A percentile compares a stretch with the other conserved stretches of the same genome.
phyloP scores from a whole-genome alignment of 2,113 vertebrate species.

The Nothobranchius kuhntae region DNA sequence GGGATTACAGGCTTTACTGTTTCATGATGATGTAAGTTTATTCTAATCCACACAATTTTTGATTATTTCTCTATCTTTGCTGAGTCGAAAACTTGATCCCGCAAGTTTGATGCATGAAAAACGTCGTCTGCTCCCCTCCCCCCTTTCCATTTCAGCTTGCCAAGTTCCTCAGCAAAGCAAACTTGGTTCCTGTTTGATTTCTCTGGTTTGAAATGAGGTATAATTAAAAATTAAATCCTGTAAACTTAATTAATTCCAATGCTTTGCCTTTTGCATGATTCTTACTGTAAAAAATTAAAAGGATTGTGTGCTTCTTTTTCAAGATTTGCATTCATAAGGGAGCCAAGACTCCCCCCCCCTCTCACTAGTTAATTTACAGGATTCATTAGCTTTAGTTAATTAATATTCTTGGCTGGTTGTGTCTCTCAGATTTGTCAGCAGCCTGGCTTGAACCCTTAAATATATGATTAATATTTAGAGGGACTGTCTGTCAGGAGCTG shows the following conservation, averaged over 20 bases:
- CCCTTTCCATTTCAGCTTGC: not conserved
- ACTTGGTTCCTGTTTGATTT: conserved; percentile 34
- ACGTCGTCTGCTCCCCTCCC: not conserved
- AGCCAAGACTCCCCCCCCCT: not conserved
- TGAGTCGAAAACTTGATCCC: conserved; percentile 26
- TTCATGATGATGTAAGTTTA: conserved; percentile 47
- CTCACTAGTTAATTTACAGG: conserved; percentile 24
- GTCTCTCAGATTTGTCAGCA: conserved; percentile 53
- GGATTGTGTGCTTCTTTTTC: not conserved
- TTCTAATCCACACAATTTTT: conserved; percentile 57
- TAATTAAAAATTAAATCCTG: conserved; percentile 31
- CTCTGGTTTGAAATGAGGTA: conserved; percentile 34
- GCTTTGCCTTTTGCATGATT: not conserved
- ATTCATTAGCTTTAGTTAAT: conserved; percentile 54
- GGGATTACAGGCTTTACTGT: conserved; percentile 63
- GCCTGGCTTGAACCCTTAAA: conserved; percentile 46
- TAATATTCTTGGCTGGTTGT: conserved; percentile 53
- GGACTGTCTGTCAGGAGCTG: conserved; percentile 62
- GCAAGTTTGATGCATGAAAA: conserved; percentile 32
- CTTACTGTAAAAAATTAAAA: not conserved
- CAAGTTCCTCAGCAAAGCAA: conserved; percentile 22
- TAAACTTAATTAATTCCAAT: conserved; percentile 15
- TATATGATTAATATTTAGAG: conserved; percentile 71
- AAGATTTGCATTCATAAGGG: not conserved
- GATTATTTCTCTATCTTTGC: conserved; percentile 45